Percentiles rank a stretch among this genome's conserved stretches.
phyloP scores from a whole-genome alignment of 2,797 vertebrate species.

The Triplophysa yarkandensis region DNA sequence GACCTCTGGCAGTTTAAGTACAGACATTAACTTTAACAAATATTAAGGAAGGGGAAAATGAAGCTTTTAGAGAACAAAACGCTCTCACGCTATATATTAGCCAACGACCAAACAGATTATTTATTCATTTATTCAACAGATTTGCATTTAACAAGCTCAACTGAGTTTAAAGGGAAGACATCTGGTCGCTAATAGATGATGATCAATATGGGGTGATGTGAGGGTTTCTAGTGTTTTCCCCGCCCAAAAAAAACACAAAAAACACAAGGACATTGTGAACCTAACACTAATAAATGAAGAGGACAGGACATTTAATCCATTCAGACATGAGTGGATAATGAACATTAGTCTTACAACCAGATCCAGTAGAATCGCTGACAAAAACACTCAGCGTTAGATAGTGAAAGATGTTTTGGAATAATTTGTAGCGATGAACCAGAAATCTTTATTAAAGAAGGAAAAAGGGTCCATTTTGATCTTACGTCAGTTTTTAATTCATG shows the following conservation, averaged over 20 bases:
- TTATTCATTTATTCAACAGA: not conserved
- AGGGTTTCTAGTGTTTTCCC: not conserved
- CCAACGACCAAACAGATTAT: not conserved
- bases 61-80: not conserved
- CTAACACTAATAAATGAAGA: too few relatives aligned
- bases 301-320: not conserved
- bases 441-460: not conserved
- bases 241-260: not conserved
- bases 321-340: not conserved
- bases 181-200: not conserved
- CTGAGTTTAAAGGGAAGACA: not conserved
- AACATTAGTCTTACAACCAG: not conserved
- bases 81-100: not conserved
- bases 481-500: not conserved
- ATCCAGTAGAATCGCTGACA: not conserved
- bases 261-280: not conserved
- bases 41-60: conserved; percentile 5
- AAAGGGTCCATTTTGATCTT: not conserved
- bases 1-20: conserved; percentile 27
- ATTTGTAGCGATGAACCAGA: not conserved
- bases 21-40: conserved; percentile 15
- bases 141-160: conserved; percentile 10
- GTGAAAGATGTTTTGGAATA: not conserved
- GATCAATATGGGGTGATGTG: not conserved
- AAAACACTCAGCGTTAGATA: not conserved